A percentile compares a stretch with the other conserved stretches of the same genome.
These are phyloP conservation scores for Pseudochirops corinnae DNA, from an alignment of 2,797 vertebrate genomes.

Conservation along the genomic window DNA sequence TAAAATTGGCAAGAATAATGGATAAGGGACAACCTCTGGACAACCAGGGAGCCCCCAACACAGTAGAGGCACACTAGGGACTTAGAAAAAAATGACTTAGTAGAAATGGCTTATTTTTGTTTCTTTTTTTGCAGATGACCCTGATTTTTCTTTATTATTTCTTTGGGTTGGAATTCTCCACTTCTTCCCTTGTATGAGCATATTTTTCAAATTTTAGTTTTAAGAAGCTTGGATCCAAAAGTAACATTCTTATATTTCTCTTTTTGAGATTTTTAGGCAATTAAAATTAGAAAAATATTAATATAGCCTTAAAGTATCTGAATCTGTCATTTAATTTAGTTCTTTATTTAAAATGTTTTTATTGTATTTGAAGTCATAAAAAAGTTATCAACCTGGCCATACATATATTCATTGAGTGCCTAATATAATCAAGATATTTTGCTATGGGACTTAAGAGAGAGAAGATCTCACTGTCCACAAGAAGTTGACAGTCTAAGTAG, in stretches of 20 bases:
- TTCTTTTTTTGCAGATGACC: neutral
- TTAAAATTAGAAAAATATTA: slow-evolving; percentile 48
- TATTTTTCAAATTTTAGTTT: slow-evolving; percentile 38
- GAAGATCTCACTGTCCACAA: neutral
- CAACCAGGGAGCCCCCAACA: neutral
- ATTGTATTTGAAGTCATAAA: neutral
- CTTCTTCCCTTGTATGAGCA: neutral
- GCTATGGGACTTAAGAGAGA: neutral
- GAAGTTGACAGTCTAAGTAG: neutral
- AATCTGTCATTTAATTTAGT: neutral
- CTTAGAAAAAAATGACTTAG: neutral
- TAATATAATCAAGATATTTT: neutral
- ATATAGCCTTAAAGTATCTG: neutral
- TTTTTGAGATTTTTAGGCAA: slow-evolving; percentile 6
- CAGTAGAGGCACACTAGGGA: neutral
- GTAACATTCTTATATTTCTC: neutral
- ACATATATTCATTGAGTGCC: neutral
- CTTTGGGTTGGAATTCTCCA: neutral
- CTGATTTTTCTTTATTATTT: slow-evolving; percentile 37
- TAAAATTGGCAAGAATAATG: slow-evolving; percentile 9
- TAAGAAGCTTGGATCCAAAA: slow-evolving; percentile 7
- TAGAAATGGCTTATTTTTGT: neutral
- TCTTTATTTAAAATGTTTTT: neutral
- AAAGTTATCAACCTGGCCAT: neutral
- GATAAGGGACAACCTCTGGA: neutral